These are phyloP conservation scores for Panurus biarmicus DNA, from an alignment of 2,113 vertebrate genomes.

Conservation along the genomic window DNA sequence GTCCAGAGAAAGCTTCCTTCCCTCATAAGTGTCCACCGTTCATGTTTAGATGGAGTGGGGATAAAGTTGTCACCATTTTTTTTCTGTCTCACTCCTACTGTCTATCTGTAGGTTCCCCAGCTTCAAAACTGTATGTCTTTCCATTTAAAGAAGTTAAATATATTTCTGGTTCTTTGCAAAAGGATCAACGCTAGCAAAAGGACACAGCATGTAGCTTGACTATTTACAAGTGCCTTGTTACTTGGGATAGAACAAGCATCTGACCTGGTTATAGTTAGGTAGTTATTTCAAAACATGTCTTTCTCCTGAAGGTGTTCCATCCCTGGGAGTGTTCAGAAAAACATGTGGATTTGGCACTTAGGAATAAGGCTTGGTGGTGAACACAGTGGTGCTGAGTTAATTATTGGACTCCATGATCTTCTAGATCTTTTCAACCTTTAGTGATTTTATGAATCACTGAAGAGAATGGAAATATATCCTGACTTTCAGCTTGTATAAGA, in stretches of 20 bases:
- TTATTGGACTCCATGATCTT: background rate
- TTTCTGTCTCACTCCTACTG: background rate
- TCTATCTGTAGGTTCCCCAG: background rate
- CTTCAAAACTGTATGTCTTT: background rate
- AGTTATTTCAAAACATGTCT: background rate
- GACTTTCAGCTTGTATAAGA: background rate
- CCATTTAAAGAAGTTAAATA: background rate
- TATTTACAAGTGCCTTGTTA: background rate
- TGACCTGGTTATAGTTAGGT: background rate
- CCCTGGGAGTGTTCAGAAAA: background rate
- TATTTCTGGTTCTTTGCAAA: background rate
- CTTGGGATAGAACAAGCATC: background rate
- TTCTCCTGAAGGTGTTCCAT: background rate
- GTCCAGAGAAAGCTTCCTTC: background rate
- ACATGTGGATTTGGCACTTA: background rate
- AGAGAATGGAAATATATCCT: background rate
- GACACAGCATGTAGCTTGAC: background rate
- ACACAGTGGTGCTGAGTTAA: background rate
- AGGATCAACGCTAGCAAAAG: background rate
- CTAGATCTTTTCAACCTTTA: background rate
- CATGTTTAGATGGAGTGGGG: background rate
- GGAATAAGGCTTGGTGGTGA: background rate
- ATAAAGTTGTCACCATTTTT: background rate
- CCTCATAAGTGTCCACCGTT: background rate
- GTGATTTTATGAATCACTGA: background rate